Evolutionary conservation across 1,140 invertebrate species (phyloP), one percentile per base, ranked within the genome.

Genomic region (Parasteatoda tepidariorum): DNA sequence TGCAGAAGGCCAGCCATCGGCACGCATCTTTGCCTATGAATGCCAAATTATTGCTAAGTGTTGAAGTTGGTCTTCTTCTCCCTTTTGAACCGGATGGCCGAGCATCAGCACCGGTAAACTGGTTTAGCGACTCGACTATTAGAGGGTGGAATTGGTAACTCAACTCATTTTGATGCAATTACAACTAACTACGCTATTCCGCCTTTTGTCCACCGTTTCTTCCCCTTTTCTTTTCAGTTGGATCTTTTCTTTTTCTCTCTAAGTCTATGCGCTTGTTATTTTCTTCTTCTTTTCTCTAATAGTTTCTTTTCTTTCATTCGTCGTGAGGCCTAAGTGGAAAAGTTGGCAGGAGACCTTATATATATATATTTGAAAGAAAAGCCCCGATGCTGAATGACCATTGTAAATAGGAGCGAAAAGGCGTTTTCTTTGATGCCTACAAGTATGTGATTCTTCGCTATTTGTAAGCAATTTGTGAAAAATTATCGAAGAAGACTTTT

Each of bases 61-160:
- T 67, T 67, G 62, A 68, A 68, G 76, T 15, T 59, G 24, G 18
- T 62, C 34, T 24, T 68, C 62, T 79, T 79, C 54, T 78, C 28
- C 41, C 22, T 38, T 28, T 62, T 59, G 74, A 78, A 78, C 74
- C 74, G 74, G 74, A 78, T 78, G 76, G 48, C 62, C 54, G 76
- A 68, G 31, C 62, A 68, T 57, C 41, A 67, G 55, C 22, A 78
- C 75, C 75, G 75, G 75, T 78, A 78, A 79, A 79, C 76, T 79
- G 76, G 76, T 79, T 79, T 79, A 79, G 76, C 76, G 76, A 79
- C 62, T 79, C 48, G 31, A 22, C 76, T 64, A 79, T 79, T 79
- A 79, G 76, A 68, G 76, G 76, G 76, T 38, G 76, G 76, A 79
- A 34, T 61, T 67, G n/a, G 54, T 68, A 79, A 79, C 76, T 67